Evolutionary conservation across 1,140 invertebrate genomes (phyloP), one percentile per base, ranked within the genome.

Genomic region (Drosophila nebulosa): DNA sequence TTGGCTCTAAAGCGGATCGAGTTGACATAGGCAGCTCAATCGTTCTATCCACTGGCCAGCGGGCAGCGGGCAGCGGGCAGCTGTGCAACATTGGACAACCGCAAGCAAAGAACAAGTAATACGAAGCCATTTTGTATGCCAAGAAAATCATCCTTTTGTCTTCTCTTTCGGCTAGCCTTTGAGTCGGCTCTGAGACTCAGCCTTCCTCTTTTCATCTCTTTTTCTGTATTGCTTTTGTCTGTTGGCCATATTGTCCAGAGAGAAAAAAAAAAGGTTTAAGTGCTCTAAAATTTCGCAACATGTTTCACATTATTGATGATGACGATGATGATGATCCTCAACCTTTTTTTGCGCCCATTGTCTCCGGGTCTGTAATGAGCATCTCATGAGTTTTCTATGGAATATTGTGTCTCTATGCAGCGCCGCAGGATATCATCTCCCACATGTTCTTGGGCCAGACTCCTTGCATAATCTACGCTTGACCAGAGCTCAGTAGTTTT

Each of bases 251-350:
- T 86, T 86, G 83, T 81, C 64, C 74, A 74, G 59, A 35, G 35
- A 39, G 35, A 35, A 18, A 53, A 58, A 60, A 64, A 81, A 81
- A 75, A 76, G 70, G 74, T 81, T 83, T 81, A 65, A 72, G 74
- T 55, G 69, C 74, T 83, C 74, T 67, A 65, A 75, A 69, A 86
- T 81, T 88, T 86, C 64, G 81, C 81, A 88, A 86, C 81, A 86
- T 86, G 83, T 88, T 86, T 83, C 74, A 76, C 68, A 83, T 86
- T 86, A 86, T 86, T 78, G 68, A 78, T 78, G 70, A 86, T 69
- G 52, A 66, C 88, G 88, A 88, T 78, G 68, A 78, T 78, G 70
- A 86, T 69, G 52, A 66, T 64, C 46, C 39, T 64, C 65, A 70
- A 53, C 60, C 36, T 69, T 73, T 79, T 51, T 68, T 21, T 14